Evolutionary conservation across 1,140 invertebrate species (phyloP), one percentile per base, ranked within the genome.

Genomic region (Hypsibius dujardini): DNA sequence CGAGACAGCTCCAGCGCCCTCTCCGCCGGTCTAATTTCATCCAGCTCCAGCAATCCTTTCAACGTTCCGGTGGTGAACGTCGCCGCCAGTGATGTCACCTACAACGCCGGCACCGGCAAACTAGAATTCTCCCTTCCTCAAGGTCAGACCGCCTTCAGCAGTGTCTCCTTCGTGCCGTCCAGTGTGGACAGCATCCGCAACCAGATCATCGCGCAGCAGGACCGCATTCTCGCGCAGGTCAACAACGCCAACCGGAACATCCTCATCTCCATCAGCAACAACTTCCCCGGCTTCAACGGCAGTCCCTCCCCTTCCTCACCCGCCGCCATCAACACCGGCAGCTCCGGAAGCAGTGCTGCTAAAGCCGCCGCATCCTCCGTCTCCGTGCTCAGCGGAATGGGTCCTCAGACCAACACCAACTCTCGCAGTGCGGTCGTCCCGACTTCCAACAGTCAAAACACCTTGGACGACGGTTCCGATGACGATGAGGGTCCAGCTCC

Each of bases 151-250:
- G 50, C 50, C 50, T 7, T 56, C n/a, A 56, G 50, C n/a, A n/a
- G 7, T 56, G 50, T 56, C 50, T 56, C 50, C 50, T 56, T 56
- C n/a, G 50, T n/a, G 7, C 50, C 50, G 7, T 56, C 50, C 50
- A 56, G 7, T n/a, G 7, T 7, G n/a, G 50, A 56, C 7, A n/a
- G n/a, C 50, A 56, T 56, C 50, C 7, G n/a, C 7, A 56, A 56
- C 50, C 50, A 56, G 50, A 56, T 56, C n/a, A 56, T 56, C 50
- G 50, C 50, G 7, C 50, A 56, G 50, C 50, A 56, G n/a, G 50
- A 56, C 50, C 50, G 50, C 50, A 56, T 56, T 56, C 50, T 56
- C 7, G 50, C 50, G 7, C 50, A 56, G n/a, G 50, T 56, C n/a
- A 7, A 56, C 7, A 7, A 56, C 7, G 50, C 50, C 50, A 56